A percentile compares a stretch with the other conserved stretches of the same genome.
These are phyloP conservation scores for Noctua comes DNA, from an alignment of 2,888 invertebrate genomes.

Conservation along the genomic window DNA sequence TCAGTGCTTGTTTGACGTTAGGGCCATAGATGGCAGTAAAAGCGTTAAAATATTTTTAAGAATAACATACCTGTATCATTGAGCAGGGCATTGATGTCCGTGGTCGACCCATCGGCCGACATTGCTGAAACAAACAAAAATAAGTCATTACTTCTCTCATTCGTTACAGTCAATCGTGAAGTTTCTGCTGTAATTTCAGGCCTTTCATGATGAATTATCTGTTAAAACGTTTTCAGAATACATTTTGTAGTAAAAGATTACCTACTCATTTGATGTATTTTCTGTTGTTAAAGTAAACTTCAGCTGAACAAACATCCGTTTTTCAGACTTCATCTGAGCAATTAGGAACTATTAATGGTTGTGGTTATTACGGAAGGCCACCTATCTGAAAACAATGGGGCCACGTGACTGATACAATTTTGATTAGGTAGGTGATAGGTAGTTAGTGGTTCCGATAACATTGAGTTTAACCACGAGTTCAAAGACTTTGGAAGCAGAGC, in stretches of 20 bases:
- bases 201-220: slow-evolving; percentile 1
- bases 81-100: slow-evolving; percentile 91
- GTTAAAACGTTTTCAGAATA: neutral
- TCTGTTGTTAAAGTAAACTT: neutral
- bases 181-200: neutral
- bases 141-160: slow-evolving; percentile 14
- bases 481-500: neutral
- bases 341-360: neutral
- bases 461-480: neutral
- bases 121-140: slow-evolving; percentile 90
- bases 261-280: neutral
- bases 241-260: neutral
- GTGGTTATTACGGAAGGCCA: neutral
- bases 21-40: slow-evolving; percentile 64
- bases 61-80: slow-evolving; percentile 90
- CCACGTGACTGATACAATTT: slow-evolving; percentile 1
- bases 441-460: neutral
- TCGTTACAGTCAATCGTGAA: neutral
- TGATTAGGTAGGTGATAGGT: neutral
- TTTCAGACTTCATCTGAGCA: neutral
- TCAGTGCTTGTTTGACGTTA: neutral
- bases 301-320: slow-evolving; percentile 1
- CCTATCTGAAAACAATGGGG: slow-evolving; percentile 1
- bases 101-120: slow-evolving; percentile 92
- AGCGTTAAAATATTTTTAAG: neutral